phyloP scores from a whole-genome alignment of 2,888 invertebrate species.

The Entomobrya multifasciata region DNA sequence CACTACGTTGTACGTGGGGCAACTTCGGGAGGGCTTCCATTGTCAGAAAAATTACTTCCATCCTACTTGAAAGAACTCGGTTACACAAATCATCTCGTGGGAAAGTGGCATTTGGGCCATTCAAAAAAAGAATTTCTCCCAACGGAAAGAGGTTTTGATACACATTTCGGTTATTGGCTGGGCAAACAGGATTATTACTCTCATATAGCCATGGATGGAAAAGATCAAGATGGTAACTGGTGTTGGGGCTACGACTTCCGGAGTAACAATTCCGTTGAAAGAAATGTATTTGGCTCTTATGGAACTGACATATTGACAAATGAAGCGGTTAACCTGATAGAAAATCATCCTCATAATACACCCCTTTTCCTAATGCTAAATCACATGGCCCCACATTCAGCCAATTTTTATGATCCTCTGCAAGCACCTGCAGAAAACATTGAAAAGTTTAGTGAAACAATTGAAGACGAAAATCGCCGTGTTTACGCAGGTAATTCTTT shows the following conservation, averaged over 20 bases:
- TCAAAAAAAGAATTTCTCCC: slow-evolving; percentile 87
- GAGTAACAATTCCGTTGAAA: slow-evolving; percentile 84
- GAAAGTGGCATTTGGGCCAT: slow-evolving; percentile 92
- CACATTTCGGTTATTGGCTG: slow-evolving; percentile 90
- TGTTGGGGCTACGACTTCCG: slow-evolving; percentile 85
- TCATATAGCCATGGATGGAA: slow-evolving; percentile 81
- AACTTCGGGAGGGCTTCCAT: slow-evolving; percentile 90
- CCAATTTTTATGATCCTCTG: slow-evolving; percentile 86
- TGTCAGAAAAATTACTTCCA: slow-evolving; percentile 90
- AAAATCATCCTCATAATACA: slow-evolving; percentile 82
- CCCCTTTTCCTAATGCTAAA: slow-evolving; percentile 85
- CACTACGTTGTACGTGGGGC: slow-evolving; percentile 86
- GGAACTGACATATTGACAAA: slow-evolving; percentile 86
- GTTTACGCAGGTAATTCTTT: slow-evolving; percentile 85
- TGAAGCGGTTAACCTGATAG: slow-evolving; percentile 85
- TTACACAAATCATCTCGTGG: slow-evolving; percentile 89
- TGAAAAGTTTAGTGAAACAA: slow-evolving; percentile 85
- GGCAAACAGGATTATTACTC: slow-evolving; percentile 89
- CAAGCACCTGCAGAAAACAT: slow-evolving; percentile 89
- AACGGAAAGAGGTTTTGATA: slow-evolving; percentile 88
- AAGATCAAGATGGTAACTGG: slow-evolving; percentile 77
- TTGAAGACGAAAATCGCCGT: slow-evolving; percentile 85
- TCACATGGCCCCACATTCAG: slow-evolving; percentile 90
- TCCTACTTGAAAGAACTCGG: slow-evolving; percentile 90
- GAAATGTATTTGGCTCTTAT: slow-evolving; percentile 84